Evolutionary conservation across 2,888 invertebrate species (phyloP), one percentile per base, ranked within the genome.

Genomic region (Orthonychiurus folsomi): DNA sequence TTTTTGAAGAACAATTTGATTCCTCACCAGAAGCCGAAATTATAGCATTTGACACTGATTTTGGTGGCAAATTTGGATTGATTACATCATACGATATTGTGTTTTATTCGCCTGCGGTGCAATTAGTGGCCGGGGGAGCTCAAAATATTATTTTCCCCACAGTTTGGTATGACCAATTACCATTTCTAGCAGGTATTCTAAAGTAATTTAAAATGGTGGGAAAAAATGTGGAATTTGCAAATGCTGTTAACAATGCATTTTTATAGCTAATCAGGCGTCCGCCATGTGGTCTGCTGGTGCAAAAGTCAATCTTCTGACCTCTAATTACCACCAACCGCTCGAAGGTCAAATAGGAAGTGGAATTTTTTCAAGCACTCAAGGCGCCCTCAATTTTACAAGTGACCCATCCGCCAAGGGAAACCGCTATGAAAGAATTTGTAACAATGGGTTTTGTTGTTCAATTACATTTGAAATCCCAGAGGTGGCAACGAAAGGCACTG

Each of bases 21-120:
- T 77, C 62, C 1, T 74, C 76, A 0, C 59, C 66, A 12, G 63
- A 75, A 37, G 78, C 84, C 0, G 85, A 86, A 57, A 70, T 83
- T 1, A 81, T 83, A 0, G 76, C 81, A 3, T 89, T 91, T 73
- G 77, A 76, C 1, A 87, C 89, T 0, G 89, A 90, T 76, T 89
- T 89, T 73, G 85, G 85, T 20, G 86, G 87, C 0, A 84, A 81
- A 12, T 89, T 91, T 75, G 91, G 90, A 0, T 83, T 86, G 69
- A 86, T 88, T 75, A 85, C 86, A 56, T 92, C 92, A 76, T 92
- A 91, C 75, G 93, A 93, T 75, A 82, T 92, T 12, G 76, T 90
- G 70, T 91, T 88, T 78, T 81, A 85, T 72, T 78, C 82, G 3
- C 89, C 90, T 0, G 81, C 85, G 0, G 78, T 86, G 9, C 78